Percentiles rank a stretch among this genome's conserved stretches.
Evolutionary conservation across 2,797 vertebrate genomes (phyloP).

Genomic region (Karalla daura): DNA sequence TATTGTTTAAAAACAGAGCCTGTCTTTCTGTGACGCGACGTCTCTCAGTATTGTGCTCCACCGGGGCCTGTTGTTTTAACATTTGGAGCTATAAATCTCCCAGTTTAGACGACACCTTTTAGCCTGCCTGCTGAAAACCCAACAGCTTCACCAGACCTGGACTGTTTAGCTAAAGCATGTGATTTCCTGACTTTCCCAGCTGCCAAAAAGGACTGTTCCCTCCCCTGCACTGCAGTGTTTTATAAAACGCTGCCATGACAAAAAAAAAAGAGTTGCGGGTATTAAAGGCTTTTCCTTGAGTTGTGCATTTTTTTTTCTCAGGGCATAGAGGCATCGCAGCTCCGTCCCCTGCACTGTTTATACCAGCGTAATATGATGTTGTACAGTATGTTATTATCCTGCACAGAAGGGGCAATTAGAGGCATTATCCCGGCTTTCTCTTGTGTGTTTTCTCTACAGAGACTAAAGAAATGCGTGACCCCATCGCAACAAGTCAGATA

Average conservation of each 20-base stretch:
- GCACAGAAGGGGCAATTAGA: constrained; percentile 45
- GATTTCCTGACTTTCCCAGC: constrained; percentile 74
- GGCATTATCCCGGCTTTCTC: constrained; percentile 34
- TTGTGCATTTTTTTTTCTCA: constrained; percentile 55
- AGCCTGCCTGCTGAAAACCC: constrained; percentile 51
- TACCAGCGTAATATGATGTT: constrained; percentile 60
- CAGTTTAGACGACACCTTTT: constrained; percentile 68
- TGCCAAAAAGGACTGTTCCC: constrained; percentile 48
- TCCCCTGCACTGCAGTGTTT: constrained; percentile 37
- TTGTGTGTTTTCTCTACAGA: constrained; percentile 21
- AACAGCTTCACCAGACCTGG: constrained; percentile 49
- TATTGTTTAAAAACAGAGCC: constrained; percentile 27
- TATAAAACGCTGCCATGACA: constrained; percentile 60
- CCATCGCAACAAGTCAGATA: neutral
- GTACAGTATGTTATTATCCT: constrained; percentile 46
- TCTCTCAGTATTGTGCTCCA: constrained; percentile 33
- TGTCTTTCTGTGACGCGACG: neutral
- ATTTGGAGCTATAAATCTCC: constrained; percentile 59
- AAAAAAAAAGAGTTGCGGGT: constrained; percentile 40
- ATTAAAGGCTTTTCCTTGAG: constrained; percentile 70
- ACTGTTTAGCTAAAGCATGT: constrained; percentile 69
- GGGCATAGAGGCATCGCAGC: constrained; percentile 34
- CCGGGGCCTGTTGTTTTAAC: constrained; percentile 64
- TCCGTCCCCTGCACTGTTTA: constrained; percentile 51
- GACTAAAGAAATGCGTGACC: constrained; percentile 8